Base-by-base conservation (phyloP, 2,888 invertebrate species). In the Digitonthophagus gazella region DNA sequence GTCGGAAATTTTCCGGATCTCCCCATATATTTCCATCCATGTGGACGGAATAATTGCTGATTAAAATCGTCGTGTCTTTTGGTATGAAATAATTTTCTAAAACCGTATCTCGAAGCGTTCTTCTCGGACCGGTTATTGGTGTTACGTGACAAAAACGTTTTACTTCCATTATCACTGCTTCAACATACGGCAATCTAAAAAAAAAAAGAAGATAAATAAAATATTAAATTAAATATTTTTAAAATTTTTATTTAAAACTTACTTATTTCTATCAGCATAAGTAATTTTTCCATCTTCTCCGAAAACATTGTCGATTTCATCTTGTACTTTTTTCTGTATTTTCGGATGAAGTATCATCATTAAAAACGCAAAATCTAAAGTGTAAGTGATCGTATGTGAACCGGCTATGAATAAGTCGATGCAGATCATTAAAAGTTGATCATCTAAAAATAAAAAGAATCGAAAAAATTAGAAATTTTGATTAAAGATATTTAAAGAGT, bases 361-460 rank as follows among this genome's bases (percentile, higher is more conserved):
- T 75, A 90, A 81, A 64, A 91, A 82, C 0, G 86, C 84, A 76
- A 90, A 86, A 73, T 89, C 88, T 14, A 91, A 78, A 0, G 89
- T 88, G 54, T 83, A 85, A 69, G 88, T 86, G 0, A 90, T 90
- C 0, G 90, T 90, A 73, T 86, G 85, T 0, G 87, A 84, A 1
- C 91, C 91, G 3, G 89, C 91, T 75, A 91, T 86, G 74, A 91
- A 89, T 61, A 91, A 83, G 78, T 91, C 91, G 67, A 90, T 76
- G 73, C 90, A 86, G 2, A 89, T 84, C 85, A 90, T 86, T 2
- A 88, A 81, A 65, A 91, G 78, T 76, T 91, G 90, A 3, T 88
- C 86, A 69, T 89, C 90, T 86, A 80, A 78, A 67, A 69, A 58
- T 5, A 20, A 65, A 20, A 28, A 63, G 5, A 6, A 2, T 54